A percentile compares a stretch with the other conserved stretches of the same genome.
phyloP scores from a whole-genome alignment of 2,888 invertebrate species.

The Ypsolopha sequella region DNA sequence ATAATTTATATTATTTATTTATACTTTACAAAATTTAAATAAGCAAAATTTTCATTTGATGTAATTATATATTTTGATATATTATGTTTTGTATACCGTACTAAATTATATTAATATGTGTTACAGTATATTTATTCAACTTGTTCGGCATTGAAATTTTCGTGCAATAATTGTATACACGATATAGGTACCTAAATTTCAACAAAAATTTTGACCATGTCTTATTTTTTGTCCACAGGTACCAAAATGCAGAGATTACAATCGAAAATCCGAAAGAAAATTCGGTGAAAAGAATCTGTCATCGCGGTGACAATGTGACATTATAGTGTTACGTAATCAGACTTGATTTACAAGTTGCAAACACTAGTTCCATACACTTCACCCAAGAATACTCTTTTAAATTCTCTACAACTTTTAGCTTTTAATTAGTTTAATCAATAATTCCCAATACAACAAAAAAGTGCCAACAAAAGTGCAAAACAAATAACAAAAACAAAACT shows the following conservation, averaged over 20 bases:
- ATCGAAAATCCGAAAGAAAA: conserved; percentile 49
- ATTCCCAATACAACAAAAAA: conserved; percentile 11
- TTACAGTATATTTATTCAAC: too few species aligned
- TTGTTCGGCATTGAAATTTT: too few species aligned
- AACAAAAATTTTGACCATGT: neutral
- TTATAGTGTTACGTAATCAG: conserved; percentile 13
- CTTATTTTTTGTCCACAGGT: conserved; percentile 29
- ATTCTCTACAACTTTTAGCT: conserved; percentile 29
- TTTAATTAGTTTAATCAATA: conserved; percentile 19
- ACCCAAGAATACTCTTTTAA: conserved; percentile 32
- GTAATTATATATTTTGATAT: too few species aligned
- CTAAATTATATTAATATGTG: too few species aligned
- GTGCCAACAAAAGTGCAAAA: conserved; percentile 38
- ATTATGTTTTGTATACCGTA: too few species aligned
- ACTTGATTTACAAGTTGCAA: conserved; percentile 7
- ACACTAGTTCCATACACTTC: conserved; percentile 7
- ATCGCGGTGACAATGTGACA: conserved; percentile 33
- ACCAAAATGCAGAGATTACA: conserved; percentile 42
- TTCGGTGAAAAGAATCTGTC: conserved; percentile 22
- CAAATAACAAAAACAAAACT: conserved; percentile 11
- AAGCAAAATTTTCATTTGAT: too few species aligned
- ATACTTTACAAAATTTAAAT: too few species aligned
- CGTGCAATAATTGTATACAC: too few species aligned
- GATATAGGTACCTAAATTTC: too few species aligned
- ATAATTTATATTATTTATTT: too few species aligned